Conservation (phyloP, 2,113 vertebrate species). For the Entomyzon cyanotis region DNA sequence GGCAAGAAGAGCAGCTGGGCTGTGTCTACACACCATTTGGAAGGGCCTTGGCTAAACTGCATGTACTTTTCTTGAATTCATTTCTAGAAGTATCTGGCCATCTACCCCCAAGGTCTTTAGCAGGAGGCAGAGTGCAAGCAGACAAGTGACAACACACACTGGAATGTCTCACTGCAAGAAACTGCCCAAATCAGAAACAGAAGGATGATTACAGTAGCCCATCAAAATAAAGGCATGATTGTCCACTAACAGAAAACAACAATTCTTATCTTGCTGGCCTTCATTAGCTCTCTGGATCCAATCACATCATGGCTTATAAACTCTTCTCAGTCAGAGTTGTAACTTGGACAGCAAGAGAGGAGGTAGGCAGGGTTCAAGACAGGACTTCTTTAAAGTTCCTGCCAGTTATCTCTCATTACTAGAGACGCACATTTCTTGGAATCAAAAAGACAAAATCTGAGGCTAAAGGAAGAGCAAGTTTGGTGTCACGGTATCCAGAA, state of each 20-base stretch:
- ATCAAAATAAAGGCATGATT: neutral
- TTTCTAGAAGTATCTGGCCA: neutral
- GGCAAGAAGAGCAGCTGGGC: neutral
- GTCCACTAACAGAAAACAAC: neutral
- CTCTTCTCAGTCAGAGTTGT: neutral
- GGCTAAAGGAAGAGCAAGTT: slow-evolving; percentile 16
- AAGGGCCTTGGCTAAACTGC: neutral
- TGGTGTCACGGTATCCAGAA: neutral
- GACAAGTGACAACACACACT: neutral
- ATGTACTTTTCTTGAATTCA: neutral
- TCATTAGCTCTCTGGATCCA: neutral
- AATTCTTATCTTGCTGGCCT: neutral
- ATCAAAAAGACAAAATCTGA: slow-evolving; percentile 27
- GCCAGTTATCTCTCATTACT: slow-evolving; percentile 38
- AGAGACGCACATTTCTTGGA: neutral
- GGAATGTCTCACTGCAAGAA: neutral
- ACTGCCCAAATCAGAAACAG: neutral
- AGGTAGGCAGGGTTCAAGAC: neutral
- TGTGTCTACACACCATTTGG: neutral
- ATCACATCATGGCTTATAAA: neutral
- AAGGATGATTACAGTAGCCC: neutral
- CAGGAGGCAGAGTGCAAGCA: neutral
- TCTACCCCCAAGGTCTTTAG: neutral
- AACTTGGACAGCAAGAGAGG: neutral
- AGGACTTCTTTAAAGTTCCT: neutral